phyloP scores from a whole-genome alignment of 2,888 invertebrate genomes.

The Cremastinae sp. region DNA sequence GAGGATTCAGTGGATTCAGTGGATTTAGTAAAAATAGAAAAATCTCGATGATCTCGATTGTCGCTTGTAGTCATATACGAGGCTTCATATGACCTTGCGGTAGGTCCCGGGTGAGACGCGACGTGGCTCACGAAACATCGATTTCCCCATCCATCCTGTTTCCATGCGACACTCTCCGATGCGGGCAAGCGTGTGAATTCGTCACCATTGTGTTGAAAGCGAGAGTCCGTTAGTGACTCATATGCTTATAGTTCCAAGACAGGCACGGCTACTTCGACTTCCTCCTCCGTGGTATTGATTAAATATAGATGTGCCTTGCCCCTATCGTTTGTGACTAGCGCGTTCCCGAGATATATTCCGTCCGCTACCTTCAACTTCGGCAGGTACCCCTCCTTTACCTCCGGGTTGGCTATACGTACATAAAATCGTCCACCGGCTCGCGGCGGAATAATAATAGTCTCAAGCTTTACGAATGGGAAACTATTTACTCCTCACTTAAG shows the following conservation, averaged over 20 bases:
- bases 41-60: not conserved
- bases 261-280: constrained; percentile 40
- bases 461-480: constrained; percentile 35
- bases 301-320: constrained; percentile 45
- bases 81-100: not conserved
- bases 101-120: not conserved
- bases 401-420: constrained; percentile 31
- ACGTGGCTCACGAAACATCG: not conserved
- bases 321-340: constrained; percentile 37
- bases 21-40: too few relatives aligned
- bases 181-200: not conserved
- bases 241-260: not conserved
- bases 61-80: not conserved
- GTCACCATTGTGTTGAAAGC: not conserved
- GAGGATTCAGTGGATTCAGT: too few relatives aligned
- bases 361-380: constrained; percentile 6
- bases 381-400: constrained; percentile 46
- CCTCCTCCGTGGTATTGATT: constrained; percentile 36
- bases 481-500: constrained; percentile 23
- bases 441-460: constrained; percentile 34
- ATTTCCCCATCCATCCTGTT: not conserved
- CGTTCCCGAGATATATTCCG: constrained; percentile 45
- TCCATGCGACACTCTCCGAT: not conserved
- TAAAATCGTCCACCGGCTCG: constrained; percentile 27
- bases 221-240: not conserved